Conservation (phyloP, 2,797 vertebrate genomes). For the Phoxinus dragarum region DNA sequence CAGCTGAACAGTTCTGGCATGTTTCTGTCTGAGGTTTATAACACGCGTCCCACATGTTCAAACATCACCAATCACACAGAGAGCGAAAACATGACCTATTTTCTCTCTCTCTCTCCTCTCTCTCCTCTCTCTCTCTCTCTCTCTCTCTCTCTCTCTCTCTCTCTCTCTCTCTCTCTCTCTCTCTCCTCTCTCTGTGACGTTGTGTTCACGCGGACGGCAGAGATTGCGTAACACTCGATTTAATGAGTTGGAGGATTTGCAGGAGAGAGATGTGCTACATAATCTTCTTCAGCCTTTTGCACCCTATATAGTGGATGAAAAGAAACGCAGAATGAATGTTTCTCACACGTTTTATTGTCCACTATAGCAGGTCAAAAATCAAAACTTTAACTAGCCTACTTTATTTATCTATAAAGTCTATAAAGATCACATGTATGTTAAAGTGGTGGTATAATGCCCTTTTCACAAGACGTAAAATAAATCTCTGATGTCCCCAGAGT, state of each 20-base stretch:
- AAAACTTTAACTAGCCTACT: no score
- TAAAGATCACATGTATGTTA: neutral
- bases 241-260: conserved; percentile 21
- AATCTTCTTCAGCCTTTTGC: neutral
- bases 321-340: neutral
- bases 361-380: neutral
- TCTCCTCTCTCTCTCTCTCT: no score
- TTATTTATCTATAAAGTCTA: no score
- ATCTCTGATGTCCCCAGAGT: no score
- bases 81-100: conserved; percentile 28
- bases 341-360: neutral
- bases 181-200: neutral
- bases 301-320: no score
- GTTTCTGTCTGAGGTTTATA: conserved; percentile 32
- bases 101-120: neutral
- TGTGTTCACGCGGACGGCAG: neutral
- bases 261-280: neutral
- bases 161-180: no score
- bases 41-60: conserved; percentile 23
- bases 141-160: no score
- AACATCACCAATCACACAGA: neutral
- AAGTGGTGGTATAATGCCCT: neutral
- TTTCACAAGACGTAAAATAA: no score
- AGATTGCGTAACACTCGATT: conserved; percentile 24
- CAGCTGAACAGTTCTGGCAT: neutral